Evolutionary conservation across 2,888 invertebrate species (phyloP).

Genomic region (Aleiodes testaceus): DNA sequence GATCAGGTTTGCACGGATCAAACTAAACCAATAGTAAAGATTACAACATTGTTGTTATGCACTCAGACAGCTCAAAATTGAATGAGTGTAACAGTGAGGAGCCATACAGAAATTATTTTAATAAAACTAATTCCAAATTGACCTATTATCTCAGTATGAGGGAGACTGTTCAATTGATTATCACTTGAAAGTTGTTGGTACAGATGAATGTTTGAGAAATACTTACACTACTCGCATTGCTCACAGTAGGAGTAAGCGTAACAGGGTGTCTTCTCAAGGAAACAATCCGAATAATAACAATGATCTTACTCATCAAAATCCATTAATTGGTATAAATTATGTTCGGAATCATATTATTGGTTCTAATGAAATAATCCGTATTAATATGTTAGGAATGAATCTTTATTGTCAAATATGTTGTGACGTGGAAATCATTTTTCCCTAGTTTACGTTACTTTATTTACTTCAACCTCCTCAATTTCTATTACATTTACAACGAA

Average conservation of each 20-base stretch:
- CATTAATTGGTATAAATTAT: neutral
- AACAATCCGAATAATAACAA: too few relatives aligned
- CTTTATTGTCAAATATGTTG: conserved; percentile 15
- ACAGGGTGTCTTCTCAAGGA: too few relatives aligned
- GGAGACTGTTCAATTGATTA: neutral
- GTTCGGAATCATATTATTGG: neutral
- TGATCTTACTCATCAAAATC: too few relatives aligned
- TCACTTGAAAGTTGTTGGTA: neutral
- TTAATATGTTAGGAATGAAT: neutral
- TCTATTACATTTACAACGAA: too few relatives aligned
- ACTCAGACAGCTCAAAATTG: neutral
- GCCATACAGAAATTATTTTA: neutral
- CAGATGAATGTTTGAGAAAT: too few relatives aligned
- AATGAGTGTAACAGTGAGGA: neutral
- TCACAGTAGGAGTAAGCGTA: too few relatives aligned
- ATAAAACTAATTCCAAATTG: neutral
- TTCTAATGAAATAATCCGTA: neutral
- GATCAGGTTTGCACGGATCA: neutral
- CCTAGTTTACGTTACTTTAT: too few relatives aligned
- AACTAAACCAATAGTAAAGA: neutral
- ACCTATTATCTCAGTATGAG: neutral
- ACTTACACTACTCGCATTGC: too few relatives aligned
- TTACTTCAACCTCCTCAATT: too few relatives aligned
- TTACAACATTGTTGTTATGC: neutral
- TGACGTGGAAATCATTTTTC: too few relatives aligned